phyloP scores from a whole-genome alignment of 2,113 vertebrate genomes.

The Bettongia penicillata region DNA sequence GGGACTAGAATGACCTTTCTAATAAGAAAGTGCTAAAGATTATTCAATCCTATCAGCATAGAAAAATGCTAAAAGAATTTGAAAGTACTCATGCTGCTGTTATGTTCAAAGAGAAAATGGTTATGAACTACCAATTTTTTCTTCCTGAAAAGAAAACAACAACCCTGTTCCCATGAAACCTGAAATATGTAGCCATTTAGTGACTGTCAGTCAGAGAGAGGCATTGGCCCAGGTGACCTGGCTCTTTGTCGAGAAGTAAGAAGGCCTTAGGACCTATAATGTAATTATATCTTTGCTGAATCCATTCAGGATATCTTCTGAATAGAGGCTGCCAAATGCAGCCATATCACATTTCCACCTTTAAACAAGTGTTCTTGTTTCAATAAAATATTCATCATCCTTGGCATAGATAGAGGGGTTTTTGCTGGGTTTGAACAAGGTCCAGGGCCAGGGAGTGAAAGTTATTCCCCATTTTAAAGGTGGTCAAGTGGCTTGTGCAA shows the following conservation, averaged over 20 bases:
- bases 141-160: not conserved
- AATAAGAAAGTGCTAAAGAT: not conserved
- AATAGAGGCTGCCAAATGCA: not conserved
- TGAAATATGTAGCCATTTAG: not conserved
- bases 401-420: not conserved
- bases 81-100: not conserved
- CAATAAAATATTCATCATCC: not conserved
- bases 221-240: not conserved
- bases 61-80: not conserved
- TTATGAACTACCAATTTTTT: not conserved
- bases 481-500: not conserved
- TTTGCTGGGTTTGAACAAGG: not conserved
- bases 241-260: not conserved
- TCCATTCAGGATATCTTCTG: not conserved
- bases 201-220: not conserved
- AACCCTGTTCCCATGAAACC: not conserved
- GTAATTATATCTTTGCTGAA: slow-evolving; percentile 1
- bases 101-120: not conserved
- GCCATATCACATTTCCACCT: not conserved
- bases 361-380: not conserved
- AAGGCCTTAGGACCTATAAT: not conserved
- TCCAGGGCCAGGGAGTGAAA: not conserved
- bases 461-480: not conserved
- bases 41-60: not conserved
- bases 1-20: not conserved